These are phyloP conservation scores for Tauraco hartlaubi DNA, from an alignment of 2,797 vertebrate species.

Conservation along the genomic window DNA sequence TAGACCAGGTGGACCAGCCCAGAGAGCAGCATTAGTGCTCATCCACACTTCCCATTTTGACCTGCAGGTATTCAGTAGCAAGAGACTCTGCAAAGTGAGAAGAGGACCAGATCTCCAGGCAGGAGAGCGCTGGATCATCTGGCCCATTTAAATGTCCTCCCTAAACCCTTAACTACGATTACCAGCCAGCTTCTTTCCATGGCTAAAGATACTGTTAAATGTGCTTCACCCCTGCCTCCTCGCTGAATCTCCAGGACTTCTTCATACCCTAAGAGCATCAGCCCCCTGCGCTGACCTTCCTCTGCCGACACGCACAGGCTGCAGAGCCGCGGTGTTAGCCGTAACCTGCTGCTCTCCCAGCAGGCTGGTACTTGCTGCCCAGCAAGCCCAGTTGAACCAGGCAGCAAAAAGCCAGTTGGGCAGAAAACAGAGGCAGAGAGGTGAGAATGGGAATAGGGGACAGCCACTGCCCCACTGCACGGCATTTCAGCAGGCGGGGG, in stretches of 20 bases:
- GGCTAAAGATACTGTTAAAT: too few species aligned
- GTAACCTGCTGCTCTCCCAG: neutral
- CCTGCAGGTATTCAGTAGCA: neutral
- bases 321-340: neutral
- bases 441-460: neutral
- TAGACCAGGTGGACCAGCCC: neutral
- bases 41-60: neutral
- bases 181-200: neutral
- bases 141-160: too few species aligned
- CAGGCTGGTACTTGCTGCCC: neutral
- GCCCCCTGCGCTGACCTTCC: neutral
- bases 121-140: neutral
- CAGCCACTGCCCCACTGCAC: neutral
- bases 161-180: neutral
- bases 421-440: neutral
- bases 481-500: accelerated
- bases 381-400: neutral
- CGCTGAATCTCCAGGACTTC: neutral
- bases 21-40: neutral
- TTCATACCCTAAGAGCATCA: neutral
- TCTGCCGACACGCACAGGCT: neutral
- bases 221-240: neutral
- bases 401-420: neutral
- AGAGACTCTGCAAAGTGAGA: neutral
- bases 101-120: neutral